phyloP scores from a whole-genome alignment of 2,797 vertebrate genomes.

The Falco naumanni region DNA sequence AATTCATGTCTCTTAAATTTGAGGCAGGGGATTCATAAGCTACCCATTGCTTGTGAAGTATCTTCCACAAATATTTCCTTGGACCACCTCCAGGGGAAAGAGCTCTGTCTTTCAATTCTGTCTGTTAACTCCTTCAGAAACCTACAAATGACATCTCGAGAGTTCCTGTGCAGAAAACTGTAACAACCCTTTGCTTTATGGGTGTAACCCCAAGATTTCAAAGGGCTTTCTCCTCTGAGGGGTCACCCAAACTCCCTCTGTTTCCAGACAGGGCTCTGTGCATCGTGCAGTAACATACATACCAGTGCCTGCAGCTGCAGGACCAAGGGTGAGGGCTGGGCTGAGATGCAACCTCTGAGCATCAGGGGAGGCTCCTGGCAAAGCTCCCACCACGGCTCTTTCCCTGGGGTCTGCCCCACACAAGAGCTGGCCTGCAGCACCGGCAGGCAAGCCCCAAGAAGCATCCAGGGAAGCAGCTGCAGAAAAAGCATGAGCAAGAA shows the following conservation, averaged over 20 bases:
- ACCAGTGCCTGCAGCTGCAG: neutral
- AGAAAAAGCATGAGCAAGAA: neutral
- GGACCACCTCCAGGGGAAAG: conserved; percentile 14
- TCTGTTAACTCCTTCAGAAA: conserved; percentile 22
- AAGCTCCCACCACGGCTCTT: neutral
- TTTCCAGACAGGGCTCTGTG: neutral
- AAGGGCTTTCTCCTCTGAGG: neutral
- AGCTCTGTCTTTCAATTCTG: neutral
- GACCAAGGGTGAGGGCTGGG: neutral
- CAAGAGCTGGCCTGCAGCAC: neutral
- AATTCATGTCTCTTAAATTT: neutral
- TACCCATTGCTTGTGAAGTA: conserved; percentile 3
- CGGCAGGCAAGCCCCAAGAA: fast-evolving
- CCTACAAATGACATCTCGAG: neutral
- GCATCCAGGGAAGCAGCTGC: neutral
- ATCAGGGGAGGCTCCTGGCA: neutral
- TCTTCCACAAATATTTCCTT: conserved; percentile 35
- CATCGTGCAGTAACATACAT: neutral
- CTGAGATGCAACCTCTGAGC: neutral
- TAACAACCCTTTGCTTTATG: neutral
- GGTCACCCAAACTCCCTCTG: neutral
- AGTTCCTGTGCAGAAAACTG: neutral
- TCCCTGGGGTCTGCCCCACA: neutral
- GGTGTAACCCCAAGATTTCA: neutral
- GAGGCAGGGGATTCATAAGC: conserved; percentile 9